These are phyloP conservation scores for Daktulosphaira vitifoliae DNA, from an alignment of 1,140 invertebrate species.

Conservation along the genomic window DNA sequence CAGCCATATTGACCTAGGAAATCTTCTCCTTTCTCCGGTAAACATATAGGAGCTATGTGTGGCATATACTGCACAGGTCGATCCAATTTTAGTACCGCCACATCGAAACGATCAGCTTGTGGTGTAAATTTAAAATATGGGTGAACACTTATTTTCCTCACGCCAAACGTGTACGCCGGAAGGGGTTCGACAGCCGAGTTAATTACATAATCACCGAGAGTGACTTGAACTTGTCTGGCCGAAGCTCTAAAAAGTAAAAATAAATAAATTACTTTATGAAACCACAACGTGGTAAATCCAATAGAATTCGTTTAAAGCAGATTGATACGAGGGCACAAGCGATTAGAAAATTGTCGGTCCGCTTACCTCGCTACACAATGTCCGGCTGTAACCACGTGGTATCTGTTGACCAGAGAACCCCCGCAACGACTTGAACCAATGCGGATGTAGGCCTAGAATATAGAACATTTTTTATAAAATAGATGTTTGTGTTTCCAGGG, in stretches of 20 bases:
- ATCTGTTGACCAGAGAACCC: constrained; percentile 81
- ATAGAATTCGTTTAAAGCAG: too few species aligned
- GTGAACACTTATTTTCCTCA: constrained; percentile 79
- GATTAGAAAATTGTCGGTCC: too few species aligned
- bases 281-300: too few species aligned
- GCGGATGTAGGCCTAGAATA: constrained; percentile 74
- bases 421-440: constrained; percentile 86
- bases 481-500: too few species aligned
- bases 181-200: constrained; percentile 83
- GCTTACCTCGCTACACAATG: constrained; percentile 80
- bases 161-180: constrained; percentile 82
- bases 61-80: constrained; percentile 81
- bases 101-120: constrained; percentile 69
- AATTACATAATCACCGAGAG: constrained; percentile 86
- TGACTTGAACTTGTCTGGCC: constrained; percentile 81
- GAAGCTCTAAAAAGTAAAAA: too few species aligned
- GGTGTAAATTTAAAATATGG: constrained; percentile 93
- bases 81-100: constrained; percentile 80
- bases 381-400: constrained; percentile 90
- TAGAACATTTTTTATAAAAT: too few species aligned
- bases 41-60: constrained; percentile 85
- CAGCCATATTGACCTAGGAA: constrained; percentile 84
- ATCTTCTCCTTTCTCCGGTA: constrained; percentile 81
- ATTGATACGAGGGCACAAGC: too few species aligned
- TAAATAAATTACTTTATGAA: too few species aligned